Evolutionary conservation across 2,113 vertebrate species (phyloP), one percentile per base, ranked within the genome.

Genomic region (Thryonomys swinderianus): DNA sequence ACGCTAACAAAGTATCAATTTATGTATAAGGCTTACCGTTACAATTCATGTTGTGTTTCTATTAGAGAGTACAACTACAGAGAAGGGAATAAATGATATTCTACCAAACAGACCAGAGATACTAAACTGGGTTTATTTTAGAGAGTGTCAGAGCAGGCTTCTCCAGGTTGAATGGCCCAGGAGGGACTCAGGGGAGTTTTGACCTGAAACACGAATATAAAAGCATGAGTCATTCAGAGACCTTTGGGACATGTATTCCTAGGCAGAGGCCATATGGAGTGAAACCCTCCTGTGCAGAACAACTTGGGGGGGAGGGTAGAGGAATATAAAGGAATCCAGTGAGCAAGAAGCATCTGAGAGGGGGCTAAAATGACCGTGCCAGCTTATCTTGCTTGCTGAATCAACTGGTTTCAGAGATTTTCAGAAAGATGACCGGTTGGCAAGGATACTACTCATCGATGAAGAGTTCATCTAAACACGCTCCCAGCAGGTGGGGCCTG

Each of bases 1-100:
- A 78, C 34, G 8, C 17, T 67, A 42, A 61, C 74, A 80, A 88
- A 86, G 69, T 80, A 92, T 67, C 86, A 90, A 93, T 53, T 95
- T 78, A 67, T 4, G 53, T 25, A 64, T 48, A 40, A 53, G 51
- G 32, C 48, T 88, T 86, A 4, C 11, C 55, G 55, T 89, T 87
- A 57, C 55, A 55, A 71, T 21, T 79, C 16, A 66, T 48, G 34
- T 25, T 64, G 4, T 59, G 42, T 92, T 93, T 86, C 48, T 90
- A 13, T 73, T 55, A 83, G 61, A 42, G 4, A 87, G 32, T 67
- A 74, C 6, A 62, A n/a, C 62, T 84, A 42, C 55, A 94, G 27
- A 78, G 40, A 91, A 67, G 8, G 71, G 14, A 81, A 74, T 67
- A 87, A 92, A 94, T 90, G 34, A 57, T 80, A 89, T 74, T 87